Evolutionary conservation across 2,797 vertebrate genomes (phyloP).

Genomic region (Lithobates sylvaticus): DNA sequence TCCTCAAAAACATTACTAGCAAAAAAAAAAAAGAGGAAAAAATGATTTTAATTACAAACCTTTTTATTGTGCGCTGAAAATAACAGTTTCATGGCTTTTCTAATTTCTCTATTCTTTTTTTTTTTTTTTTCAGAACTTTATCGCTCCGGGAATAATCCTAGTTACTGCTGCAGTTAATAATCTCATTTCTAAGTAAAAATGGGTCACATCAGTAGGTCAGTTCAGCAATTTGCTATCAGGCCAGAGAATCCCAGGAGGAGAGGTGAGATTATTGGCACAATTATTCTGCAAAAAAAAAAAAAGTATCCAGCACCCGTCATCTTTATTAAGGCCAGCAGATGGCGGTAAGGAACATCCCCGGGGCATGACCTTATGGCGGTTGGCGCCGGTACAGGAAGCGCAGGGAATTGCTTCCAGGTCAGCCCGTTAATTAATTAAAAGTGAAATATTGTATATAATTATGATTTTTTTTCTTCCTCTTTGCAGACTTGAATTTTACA

Average conservation of each 20-base stretch:
- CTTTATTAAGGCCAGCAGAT: constrained; percentile 33
- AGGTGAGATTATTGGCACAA: neutral
- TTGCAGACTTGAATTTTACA: no score
- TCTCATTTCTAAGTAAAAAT: constrained; percentile 29
- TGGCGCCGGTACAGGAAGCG: neutral
- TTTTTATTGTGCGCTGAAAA: constrained; percentile 24
- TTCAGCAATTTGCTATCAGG: constrained; percentile 24
- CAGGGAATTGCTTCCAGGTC: neutral
- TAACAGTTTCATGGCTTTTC: neutral
- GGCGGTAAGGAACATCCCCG: neutral
- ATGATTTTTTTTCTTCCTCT: no score
- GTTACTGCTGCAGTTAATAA: constrained; percentile 31
- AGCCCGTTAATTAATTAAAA: neutral
- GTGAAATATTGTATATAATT: no score
- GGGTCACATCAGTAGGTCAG: constrained; percentile 46
- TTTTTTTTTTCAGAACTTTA: neutral
- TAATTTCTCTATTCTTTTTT: neutral
- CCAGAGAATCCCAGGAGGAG: neutral
- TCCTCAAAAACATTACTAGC: neutral
- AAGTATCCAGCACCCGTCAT: neutral
- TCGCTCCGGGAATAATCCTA: constrained; percentile 20
- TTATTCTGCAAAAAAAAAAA: neutral
- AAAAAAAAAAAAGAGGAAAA: neutral
- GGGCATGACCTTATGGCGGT: neutral
- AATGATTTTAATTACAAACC: constrained; percentile 14